Conservation (phyloP, 2,888 invertebrate species). For the Anorthoa munda region DNA sequence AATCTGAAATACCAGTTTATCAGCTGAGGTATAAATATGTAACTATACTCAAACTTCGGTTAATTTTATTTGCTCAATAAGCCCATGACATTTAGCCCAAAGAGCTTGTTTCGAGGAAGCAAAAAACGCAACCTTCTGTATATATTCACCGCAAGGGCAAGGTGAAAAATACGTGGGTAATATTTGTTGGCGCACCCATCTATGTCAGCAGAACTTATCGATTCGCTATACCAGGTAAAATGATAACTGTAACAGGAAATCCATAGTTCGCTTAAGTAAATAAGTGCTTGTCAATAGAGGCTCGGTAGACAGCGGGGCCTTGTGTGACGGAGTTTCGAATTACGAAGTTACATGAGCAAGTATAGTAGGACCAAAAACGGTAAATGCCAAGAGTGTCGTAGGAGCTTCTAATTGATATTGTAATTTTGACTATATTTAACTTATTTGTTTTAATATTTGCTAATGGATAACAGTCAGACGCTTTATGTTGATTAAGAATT, state of each 20-base stretch:
- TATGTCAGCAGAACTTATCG: conserved; percentile 52
- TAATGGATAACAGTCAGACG: conserved; percentile 5
- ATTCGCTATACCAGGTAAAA: conserved; percentile 63
- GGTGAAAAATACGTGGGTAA: conserved; percentile 50
- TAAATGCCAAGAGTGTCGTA: conserved; percentile 50
- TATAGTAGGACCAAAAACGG: conserved; percentile 29
- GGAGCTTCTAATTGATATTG: conserved; percentile 40
- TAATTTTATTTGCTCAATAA: conserved; percentile 16
- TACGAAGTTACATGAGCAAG: conserved; percentile 31
- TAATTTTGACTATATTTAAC: conserved; percentile 10
- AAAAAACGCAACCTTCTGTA: conserved; percentile 54
- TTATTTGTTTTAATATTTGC: conserved; percentile 5
- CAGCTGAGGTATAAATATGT: background rate
- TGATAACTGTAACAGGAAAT: conserved; percentile 68
- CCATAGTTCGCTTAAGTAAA: conserved; percentile 55
- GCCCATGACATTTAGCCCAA: conserved; percentile 62
- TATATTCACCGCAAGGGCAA: conserved; percentile 48
- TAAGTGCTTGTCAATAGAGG: conserved; percentile 54
- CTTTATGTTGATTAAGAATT: conserved; percentile 16
- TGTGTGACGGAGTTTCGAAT: conserved; percentile 36
- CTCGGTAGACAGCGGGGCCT: conserved; percentile 65
- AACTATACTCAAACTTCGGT: background rate
- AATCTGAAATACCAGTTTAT: conserved; percentile 16
- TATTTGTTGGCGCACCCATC: conserved; percentile 57
- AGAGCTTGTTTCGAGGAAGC: conserved; percentile 59